Base-by-base conservation (phyloP, 2,888 invertebrate genomes). In the Drosophila suboccidentalis region DNA sequence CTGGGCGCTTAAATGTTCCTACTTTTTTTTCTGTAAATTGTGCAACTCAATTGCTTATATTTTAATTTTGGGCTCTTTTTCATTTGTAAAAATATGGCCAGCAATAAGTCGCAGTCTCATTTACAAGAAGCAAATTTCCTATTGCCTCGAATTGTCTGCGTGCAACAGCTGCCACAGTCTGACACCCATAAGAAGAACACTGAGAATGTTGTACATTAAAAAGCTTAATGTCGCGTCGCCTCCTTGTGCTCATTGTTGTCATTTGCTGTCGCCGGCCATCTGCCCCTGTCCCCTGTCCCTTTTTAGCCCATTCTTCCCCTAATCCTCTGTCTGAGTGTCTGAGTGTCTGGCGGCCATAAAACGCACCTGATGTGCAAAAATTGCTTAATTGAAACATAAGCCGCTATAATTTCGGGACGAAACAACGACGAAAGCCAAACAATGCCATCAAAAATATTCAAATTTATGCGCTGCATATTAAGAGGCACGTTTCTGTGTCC, bases 311-410 rank as follows among this genome's bases (percentile, higher is more conserved):
- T 11, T n/a, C 9, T 1, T 8, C 19, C 22, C 10, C 15, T 15
- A 11, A 22, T 49, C 34, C 62, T 39, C 44, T 22, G 51, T 71
- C 79, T 61, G 71, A 66, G 68, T 22, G 51, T 71, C 79, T 61
- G 71, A 66, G 68, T 66, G 79, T 61, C 72, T 71, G 75, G 68
- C 66, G 49, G 6, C 58, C 86, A 87, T 87, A 76, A 87, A 87
- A 82, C 86, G 75, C 87, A 87, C 87, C 87, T 87, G 87, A 86
- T 86, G 87, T 86, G 74, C 79, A 77, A 75, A 80, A 86, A 89
- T 76, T 84, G 81, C 82, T 82, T 89, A 89, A 88, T 88, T 88
- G 89, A 88, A 87, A 84, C 86, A 86, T 89, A 89, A 88, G 87
- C 89, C 80, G 79, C 77, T 79, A 81, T 88, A 86, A 89, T 78